Base-by-base conservation (phyloP, 2,888 invertebrate genomes). In the Philonicus albiceps region DNA sequence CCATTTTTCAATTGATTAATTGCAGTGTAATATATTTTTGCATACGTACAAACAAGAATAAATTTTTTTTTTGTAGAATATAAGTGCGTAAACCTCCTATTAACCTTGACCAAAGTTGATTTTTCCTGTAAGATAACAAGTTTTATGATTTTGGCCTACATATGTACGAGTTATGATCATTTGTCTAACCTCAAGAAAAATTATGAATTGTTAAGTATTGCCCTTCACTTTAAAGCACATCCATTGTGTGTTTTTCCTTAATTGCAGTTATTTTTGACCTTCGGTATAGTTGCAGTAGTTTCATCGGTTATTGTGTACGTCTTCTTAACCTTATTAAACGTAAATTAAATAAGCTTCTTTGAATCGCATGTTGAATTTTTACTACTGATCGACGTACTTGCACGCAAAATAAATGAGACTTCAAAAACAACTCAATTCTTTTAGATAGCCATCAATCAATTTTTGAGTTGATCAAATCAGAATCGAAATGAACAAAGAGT, bases 191-290 rank as follows among this genome's bases (percentile, higher is more conserved):
- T 76, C 22, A 76, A 76, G 40, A 8, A 76, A 11, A 40, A 76
- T 76, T 76, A 76, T 76, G 76, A 76, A 76, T 37, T 19, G 40
- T 40, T 40, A 76, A 74, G 40, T 19, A 76, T 22, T 76, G n/a
- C 40, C 76, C 40, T 76, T 37, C 40, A n/a, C 40, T 76, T 37
- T 22, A 7, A 40, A 34, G 76, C 34, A 76, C 6, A 37, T 7
- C 40, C 40, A 76, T 76, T 76, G 76, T 76, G 43, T 76, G 40
- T 37, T 37, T 40, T 76, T 76, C 64, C 19, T 13, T 76, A 76
- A 76, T 76, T 76, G 40, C 76, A 40, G 76, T 3, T 13, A n/a
- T 11, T 19, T 40, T n/a, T 40, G 40, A 19, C 76, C 76, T 76
- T 76, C 37, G 40, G 2, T 43, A 40, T 19, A 22, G 37, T 37